phyloP scores from a whole-genome alignment of 2,888 invertebrate genomes.

The Tholera decimalis region DNA sequence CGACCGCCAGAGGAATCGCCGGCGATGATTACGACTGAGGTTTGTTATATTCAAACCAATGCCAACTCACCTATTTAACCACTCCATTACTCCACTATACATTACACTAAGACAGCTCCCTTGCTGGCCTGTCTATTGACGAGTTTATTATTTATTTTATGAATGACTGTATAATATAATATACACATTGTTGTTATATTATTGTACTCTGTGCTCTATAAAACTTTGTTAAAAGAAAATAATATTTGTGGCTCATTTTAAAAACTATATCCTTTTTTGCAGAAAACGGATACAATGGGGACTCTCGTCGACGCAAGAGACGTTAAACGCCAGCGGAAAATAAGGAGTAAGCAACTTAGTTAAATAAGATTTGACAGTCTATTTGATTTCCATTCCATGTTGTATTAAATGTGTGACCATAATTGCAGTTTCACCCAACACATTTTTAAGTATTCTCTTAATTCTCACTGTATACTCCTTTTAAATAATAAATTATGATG shows the following conservation, averaged over 20 bases:
- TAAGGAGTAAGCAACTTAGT: conserved; percentile 52
- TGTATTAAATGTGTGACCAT: conserved; percentile 67
- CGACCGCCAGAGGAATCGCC: conserved; percentile 90
- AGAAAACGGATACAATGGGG: conserved; percentile 89
- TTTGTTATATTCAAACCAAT: conserved; percentile 90
- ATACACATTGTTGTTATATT: conserved; percentile 64
- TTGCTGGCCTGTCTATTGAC: conserved; percentile 41
- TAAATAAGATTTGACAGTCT: conserved; percentile 63
- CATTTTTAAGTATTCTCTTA: conserved; percentile 23
- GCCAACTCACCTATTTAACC: conserved; percentile 83
- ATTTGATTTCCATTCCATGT: conserved; percentile 78
- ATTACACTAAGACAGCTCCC: conserved; percentile 49
- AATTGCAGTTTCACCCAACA: conserved; percentile 48
- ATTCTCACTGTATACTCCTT: conserved; percentile 35
- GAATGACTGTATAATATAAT: conserved; percentile 49
- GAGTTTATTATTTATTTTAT: conserved; percentile 43
- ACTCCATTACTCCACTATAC: conserved; percentile 64
- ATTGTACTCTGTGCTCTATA: conserved; percentile 57
- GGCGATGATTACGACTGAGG: conserved; percentile 88
- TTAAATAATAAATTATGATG: conserved; percentile 33
- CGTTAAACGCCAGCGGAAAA: conserved; percentile 75
- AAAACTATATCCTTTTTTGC: conserved; percentile 74
- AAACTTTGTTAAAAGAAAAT: conserved; percentile 55
- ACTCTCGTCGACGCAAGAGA: conserved; percentile 88
- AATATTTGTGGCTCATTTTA: conserved; percentile 28